Conservation (phyloP, 2,888 invertebrate genomes). For the Automeris io region DNA sequence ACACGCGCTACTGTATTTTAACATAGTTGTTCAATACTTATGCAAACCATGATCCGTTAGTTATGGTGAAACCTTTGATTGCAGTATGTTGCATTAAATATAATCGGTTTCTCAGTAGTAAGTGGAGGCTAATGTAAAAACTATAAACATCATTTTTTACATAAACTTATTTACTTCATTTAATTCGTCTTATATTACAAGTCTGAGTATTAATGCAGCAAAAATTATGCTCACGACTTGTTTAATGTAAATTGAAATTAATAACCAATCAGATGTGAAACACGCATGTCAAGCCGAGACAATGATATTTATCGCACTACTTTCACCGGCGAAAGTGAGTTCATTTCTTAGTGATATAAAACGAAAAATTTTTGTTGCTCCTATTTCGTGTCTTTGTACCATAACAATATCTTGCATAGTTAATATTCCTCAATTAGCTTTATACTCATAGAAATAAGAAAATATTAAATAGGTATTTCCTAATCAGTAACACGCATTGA, state of each 20-base stretch:
- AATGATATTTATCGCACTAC: slow-evolving; percentile 1
- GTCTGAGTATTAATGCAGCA: background rate
- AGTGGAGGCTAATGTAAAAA: slow-evolving; percentile 28
- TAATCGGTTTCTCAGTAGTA: background rate
- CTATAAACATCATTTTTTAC: background rate
- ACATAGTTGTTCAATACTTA: slow-evolving; percentile 42
- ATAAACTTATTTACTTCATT: background rate
- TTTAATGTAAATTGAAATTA: background rate
- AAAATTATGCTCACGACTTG: background rate
- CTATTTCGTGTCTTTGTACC: too few species aligned
- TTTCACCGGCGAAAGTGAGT: slow-evolving; percentile 1
- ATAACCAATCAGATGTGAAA: background rate
- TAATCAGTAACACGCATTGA: too few species aligned
- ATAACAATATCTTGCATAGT: too few species aligned
- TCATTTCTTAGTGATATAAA: too few species aligned
- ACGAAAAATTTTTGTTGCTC: too few species aligned
- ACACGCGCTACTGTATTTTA: slow-evolving; percentile 32
- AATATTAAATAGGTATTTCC: too few species aligned
- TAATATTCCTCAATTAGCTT: too few species aligned
- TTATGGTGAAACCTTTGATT: slow-evolving; percentile 3
- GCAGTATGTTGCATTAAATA: background rate
- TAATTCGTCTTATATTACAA: background rate
- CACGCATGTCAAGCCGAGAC: background rate
- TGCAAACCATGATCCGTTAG: slow-evolving; percentile 48
- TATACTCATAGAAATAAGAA: too few species aligned